Percentiles rank a stretch among this genome's conserved stretches.
These are phyloP conservation scores for Leucoraja ocellata DNA, from an alignment of 2,797 vertebrate genomes.

Conservation along the genomic window DNA sequence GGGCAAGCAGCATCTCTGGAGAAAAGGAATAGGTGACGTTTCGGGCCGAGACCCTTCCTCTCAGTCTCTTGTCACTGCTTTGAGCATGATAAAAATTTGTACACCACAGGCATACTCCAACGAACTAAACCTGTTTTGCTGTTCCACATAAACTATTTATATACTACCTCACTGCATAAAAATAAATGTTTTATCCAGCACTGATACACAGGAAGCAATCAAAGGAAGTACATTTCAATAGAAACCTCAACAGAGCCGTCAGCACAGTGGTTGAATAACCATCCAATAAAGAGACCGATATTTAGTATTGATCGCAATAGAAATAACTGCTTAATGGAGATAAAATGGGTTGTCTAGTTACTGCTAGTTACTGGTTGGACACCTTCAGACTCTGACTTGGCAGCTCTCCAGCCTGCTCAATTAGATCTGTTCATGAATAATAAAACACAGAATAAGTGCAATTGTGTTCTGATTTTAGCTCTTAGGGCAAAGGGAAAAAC, in stretches of 20 bases:
- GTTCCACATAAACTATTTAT: neutral
- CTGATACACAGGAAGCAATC: neutral
- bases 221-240: neutral
- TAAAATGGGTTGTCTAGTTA: neutral
- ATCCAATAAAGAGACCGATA: neutral
- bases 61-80: neutral
- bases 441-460: neutral
- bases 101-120: neutral
- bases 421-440: neutral
- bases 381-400: neutral
- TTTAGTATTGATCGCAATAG: neutral
- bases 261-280: neutral
- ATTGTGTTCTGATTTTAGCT: neutral
- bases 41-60: too few species aligned
- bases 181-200: neutral
- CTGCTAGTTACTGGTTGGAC: neutral
- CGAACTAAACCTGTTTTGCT: neutral
- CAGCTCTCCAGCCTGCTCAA: neutral
- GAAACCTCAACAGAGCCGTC: neutral
- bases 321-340: constrained; percentile 19
- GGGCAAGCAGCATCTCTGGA: too few species aligned
- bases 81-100: neutral
- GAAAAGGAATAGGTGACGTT: too few species aligned
- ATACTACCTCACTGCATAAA: neutral
- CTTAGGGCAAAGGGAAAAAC: too few species aligned